Evolutionary conservation across 2,797 vertebrate genomes (phyloP).

Genomic region (Sebastes taczanowskii): DNA sequence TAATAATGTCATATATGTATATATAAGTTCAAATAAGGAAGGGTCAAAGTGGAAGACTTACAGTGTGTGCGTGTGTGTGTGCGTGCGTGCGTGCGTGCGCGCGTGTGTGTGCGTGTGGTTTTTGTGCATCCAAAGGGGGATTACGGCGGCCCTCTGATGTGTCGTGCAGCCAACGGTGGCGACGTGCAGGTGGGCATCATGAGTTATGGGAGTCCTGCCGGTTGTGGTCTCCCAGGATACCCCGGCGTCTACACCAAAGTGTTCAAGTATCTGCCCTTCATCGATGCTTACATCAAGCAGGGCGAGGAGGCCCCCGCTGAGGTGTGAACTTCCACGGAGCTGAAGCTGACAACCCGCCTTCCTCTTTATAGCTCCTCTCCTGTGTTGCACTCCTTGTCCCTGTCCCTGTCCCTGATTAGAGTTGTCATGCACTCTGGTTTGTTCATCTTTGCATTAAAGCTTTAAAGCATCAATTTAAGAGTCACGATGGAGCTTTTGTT

Average conservation of each 20-base stretch:
- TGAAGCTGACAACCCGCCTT: background rate
- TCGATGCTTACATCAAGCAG: background rate
- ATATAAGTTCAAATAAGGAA: too few species aligned
- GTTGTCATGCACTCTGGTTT: background rate
- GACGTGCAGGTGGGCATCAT: constrained; percentile 76
- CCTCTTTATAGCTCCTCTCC: background rate
- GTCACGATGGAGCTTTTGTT: too few species aligned
- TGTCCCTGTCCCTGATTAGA: background rate
- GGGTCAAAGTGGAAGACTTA: too few species aligned
- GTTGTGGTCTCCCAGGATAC: background rate
- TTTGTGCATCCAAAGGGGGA: constrained; percentile 68
- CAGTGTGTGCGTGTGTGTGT: too few species aligned
- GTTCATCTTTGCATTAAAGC: constrained; percentile 47
- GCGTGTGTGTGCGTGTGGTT: background rate
- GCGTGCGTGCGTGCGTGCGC: fast-evolving
- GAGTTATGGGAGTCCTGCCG: constrained; percentile 63
- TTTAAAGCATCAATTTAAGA: constrained; percentile 39
- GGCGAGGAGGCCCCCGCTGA: background rate
- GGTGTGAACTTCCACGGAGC: background rate
- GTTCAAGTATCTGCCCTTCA: constrained; percentile 13
- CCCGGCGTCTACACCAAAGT: constrained; percentile 52
- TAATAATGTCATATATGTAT: too few species aligned
- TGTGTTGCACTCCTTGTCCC: background rate
- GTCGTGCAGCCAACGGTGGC: background rate
- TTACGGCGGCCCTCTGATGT: constrained; percentile 79